These are phyloP conservation scores for Meloidogyne exigua DNA, from an alignment of 1,140 invertebrate genomes.

Conservation along the genomic window DNA sequence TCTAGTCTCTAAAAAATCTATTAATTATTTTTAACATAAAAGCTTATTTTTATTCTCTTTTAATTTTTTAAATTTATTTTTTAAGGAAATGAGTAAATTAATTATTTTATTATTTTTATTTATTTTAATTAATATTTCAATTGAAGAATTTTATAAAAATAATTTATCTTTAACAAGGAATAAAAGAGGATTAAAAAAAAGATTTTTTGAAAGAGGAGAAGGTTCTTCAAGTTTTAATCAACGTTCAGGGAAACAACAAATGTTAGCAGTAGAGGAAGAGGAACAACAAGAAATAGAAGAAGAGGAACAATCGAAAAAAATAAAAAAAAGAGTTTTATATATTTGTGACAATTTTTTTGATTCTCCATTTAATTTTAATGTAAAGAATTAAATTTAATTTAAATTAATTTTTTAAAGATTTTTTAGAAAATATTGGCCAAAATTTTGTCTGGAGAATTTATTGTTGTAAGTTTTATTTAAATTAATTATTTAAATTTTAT, in stretches of 20 bases:
- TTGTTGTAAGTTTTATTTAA: not conserved
- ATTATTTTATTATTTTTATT: not conserved
- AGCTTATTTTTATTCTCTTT: no score
- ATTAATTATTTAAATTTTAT: not conserved
- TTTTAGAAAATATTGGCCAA: not conserved
- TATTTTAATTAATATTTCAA: not conserved
- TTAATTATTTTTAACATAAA: no score
- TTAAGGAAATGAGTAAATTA: not conserved
- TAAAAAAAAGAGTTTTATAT: not conserved
- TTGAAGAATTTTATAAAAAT: no score
- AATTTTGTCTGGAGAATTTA: not conserved
- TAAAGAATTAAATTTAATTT: not conserved
- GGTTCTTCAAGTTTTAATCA: not conserved
- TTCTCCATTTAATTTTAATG: constrained; percentile 1
- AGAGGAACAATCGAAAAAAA: not conserved
- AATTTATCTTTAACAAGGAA: not conserved
- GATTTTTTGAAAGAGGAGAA: not conserved
- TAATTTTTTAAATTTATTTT: not conserved
- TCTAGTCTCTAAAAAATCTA: not conserved
- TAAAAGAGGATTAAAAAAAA: not conserved
- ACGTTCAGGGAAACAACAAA: not conserved
- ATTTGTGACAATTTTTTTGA: not conserved
- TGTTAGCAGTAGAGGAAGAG: not conserved
- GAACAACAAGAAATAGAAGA: not conserved
- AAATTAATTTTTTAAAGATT: not conserved